Conservation (phyloP, 2,113 vertebrate genomes). For the Osmerus eperlanus region DNA sequence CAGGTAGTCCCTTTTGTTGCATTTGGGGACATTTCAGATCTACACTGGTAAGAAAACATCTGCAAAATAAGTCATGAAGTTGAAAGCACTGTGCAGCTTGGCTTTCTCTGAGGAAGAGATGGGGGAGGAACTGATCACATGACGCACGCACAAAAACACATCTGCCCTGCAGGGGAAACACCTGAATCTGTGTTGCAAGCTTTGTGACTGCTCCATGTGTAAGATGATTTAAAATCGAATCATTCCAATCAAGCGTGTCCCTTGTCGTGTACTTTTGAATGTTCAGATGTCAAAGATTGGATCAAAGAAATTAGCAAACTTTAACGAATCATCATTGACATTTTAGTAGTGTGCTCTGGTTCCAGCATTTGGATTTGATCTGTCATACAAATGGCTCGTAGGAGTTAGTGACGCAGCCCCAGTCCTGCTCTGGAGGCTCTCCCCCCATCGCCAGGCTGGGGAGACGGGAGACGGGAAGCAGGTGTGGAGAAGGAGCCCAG, state of each 20-base stretch:
- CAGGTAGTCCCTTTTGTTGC: slow-evolving; percentile 39
- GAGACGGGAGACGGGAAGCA: neutral
- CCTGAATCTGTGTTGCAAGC: neutral
- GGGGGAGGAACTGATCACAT: neutral
- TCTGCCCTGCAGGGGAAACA: neutral
- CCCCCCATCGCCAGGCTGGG: neutral
- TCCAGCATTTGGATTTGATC: neutral
- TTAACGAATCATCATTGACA: no score
- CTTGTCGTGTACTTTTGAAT: neutral
- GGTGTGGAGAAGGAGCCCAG: neutral
- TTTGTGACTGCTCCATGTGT: neutral
- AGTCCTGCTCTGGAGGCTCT: neutral
- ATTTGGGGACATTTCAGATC: slow-evolving; percentile 15
- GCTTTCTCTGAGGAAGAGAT: neutral
- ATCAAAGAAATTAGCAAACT: neutral
- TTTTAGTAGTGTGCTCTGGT: neutral
- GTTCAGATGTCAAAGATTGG: neutral
- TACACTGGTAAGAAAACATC: neutral
- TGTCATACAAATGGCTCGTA: neutral
- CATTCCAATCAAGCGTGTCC: neutral
- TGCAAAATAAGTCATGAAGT: neutral
- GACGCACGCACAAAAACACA: neutral
- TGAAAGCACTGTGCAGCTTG: slow-evolving; percentile 18
- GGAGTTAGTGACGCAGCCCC: neutral
- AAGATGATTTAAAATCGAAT: neutral